phyloP scores from a whole-genome alignment of 2,113 vertebrate genomes.

The Orcinus orca region DNA sequence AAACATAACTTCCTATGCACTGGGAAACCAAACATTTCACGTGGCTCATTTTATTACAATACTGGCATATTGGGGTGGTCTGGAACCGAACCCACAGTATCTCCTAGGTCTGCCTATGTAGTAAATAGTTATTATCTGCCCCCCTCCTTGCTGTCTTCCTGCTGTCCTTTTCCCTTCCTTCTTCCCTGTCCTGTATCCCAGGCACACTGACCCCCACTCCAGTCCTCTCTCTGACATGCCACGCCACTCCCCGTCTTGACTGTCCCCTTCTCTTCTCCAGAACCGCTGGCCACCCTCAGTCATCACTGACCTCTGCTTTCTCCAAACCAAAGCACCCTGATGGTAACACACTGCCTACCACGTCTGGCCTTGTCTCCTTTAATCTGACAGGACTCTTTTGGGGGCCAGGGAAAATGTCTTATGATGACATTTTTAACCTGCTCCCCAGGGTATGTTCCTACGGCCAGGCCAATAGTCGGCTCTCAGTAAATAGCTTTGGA shows the following conservation, averaged over 20 bases:
- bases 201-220: neutral
- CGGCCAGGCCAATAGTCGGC: neutral
- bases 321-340: neutral
- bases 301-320: neutral
- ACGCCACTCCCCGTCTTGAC: neutral
- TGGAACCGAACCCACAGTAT: no score
- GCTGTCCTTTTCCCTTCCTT: no score
- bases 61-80: no score
- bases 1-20: no score
- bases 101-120: no score
- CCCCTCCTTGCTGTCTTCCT: neutral
- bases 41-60: no score
- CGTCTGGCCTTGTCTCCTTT: neutral
- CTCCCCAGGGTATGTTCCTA: neutral
- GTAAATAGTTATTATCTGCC: neutral
- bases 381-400: neutral
- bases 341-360: fast-evolving
- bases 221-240: neutral
- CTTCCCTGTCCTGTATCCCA: neutral
- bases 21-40: no score
- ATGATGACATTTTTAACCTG: neutral
- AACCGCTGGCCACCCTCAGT: neutral
- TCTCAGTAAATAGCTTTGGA: neutral
- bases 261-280: no score
- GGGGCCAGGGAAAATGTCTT: neutral